Percentiles rank a stretch among this genome's conserved stretches.
These are phyloP conservation scores for Choreutis nemorana DNA, from an alignment of 2,888 invertebrate species.

Conservation along the genomic window DNA sequence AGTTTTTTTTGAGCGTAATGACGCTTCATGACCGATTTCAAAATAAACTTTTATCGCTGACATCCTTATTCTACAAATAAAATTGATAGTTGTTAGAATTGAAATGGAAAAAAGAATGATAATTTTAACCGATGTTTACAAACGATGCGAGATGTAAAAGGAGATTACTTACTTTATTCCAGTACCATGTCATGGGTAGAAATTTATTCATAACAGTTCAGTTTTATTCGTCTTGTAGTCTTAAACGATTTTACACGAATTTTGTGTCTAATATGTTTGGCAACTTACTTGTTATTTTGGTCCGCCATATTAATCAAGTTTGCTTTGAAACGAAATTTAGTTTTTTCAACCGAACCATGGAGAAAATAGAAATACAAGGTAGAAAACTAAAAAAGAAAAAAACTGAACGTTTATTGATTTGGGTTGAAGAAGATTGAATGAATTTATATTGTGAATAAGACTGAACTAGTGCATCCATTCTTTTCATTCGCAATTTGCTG, in stretches of 20 bases:
- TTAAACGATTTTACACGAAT: no score
- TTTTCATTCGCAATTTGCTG: no score
- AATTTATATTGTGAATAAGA: conserved; percentile 17
- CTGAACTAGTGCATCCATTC: no score
- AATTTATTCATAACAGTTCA: no score
- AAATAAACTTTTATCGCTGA: conserved; percentile 73
- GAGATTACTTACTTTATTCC: conserved; percentile 6
- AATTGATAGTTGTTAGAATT: not conserved
- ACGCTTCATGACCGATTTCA: conserved; percentile 93
- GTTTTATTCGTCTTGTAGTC: not conserved
- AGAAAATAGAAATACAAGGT: not conserved
- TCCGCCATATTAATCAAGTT: conserved; percentile 51
- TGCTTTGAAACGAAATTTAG: not conserved
- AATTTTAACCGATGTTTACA: conserved; percentile 7
- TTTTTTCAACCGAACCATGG: not conserved
- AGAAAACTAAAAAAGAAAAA: no score
- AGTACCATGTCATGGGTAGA: no score
- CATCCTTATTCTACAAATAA: conserved; percentile 33
- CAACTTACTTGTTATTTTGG: conserved; percentile 65
- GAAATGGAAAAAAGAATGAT: not conserved
- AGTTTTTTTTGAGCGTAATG: conserved; percentile 80
- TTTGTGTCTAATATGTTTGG: no score
- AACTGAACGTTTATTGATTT: no score
- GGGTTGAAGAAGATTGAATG: no score
- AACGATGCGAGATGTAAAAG: conserved; percentile 5